Base-by-base conservation (phyloP, 2,888 invertebrate genomes). In the Phanerotoma sp. region DNA sequence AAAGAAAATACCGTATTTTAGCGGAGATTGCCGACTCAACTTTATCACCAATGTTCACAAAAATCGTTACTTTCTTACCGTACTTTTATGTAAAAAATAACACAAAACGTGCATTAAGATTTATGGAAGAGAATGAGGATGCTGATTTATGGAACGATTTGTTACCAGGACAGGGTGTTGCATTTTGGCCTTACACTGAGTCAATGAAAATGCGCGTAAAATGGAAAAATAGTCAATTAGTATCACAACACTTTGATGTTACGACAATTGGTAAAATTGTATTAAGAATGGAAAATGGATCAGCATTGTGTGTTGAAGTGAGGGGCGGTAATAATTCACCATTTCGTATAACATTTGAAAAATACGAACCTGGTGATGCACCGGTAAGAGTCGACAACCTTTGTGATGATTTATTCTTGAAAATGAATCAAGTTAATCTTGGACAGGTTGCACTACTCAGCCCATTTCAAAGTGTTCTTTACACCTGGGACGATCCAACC, bases 401-500 rank as follows among this genome's bases (percentile, higher is more conserved):
- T 28, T 91, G 91, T 71, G 87, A 88, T 47, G 89, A 91, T 67
- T 78, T 91, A 48, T 91, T 90, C 75, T 78, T 92, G 37, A 91
- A 91, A 73, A 82, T 92, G 33, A 87, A 90, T 63, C 91, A 92
- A 77, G 69, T 76, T 25, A 78, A 78, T 63, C 64, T 83, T 71
- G 79, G 81, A 18, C 83, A 85, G 77, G 90, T 89, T 41, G 89
- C 89, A 0, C 77, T 92, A 21, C 75, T 92, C 44, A 89, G 87
- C 66, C 89, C 91, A 0, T 85, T 85, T 64, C 86, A 91, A 74
- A 85, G 87, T 9, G 79, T 91, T 69, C 74, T 91, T 30, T 91
- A 91, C 70, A 91, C 92, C 0, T 93, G 92, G 92, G 91, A 91
- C 66, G 91, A 93, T 73, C 91, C 91, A 0, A 84, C 84, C 0